A percentile compares a stretch with the other conserved stretches of the same genome.
phyloP scores from a whole-genome alignment of 1,140 invertebrate genomes.

The Pogonus chalceus region DNA sequence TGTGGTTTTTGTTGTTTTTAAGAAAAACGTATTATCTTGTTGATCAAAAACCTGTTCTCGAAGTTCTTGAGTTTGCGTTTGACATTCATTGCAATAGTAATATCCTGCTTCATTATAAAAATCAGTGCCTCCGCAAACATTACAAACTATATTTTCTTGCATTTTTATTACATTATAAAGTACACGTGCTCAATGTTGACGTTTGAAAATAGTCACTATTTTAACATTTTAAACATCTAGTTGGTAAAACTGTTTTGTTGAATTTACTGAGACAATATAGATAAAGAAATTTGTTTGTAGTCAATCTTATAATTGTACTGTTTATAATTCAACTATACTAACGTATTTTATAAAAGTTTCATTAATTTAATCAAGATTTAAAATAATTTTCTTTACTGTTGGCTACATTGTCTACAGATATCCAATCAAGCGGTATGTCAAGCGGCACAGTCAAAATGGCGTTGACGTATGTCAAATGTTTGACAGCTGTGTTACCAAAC shows the following conservation, averaged over 20 bases:
- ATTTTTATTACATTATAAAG: not conserved
- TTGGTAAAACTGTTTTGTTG: no score
- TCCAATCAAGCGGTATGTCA: not conserved
- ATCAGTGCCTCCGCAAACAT: constrained; percentile 35
- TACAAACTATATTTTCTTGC: constrained; percentile 25
- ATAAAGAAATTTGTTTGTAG: no score
- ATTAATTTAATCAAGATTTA: no score
- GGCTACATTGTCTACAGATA: no score
- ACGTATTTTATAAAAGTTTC: no score
- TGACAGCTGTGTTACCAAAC: constrained; percentile 3
- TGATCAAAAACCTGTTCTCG: constrained; percentile 36
- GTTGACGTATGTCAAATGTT: not conserved
- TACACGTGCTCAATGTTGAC: no score
- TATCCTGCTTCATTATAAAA: constrained; percentile 41
- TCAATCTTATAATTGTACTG: no score
- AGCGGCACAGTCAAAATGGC: not conserved
- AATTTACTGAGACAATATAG: no score
- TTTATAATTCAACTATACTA: no score
- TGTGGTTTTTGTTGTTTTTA: constrained; percentile 6
- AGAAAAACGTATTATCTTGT: constrained; percentile 16
- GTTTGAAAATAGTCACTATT: no score
- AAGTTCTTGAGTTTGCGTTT: constrained; percentile 40
- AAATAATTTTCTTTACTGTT: no score
- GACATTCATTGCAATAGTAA: constrained; percentile 44
- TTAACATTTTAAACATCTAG: no score